Conservation (phyloP, 2,888 invertebrate species). For the Thymelicus acteon region DNA sequence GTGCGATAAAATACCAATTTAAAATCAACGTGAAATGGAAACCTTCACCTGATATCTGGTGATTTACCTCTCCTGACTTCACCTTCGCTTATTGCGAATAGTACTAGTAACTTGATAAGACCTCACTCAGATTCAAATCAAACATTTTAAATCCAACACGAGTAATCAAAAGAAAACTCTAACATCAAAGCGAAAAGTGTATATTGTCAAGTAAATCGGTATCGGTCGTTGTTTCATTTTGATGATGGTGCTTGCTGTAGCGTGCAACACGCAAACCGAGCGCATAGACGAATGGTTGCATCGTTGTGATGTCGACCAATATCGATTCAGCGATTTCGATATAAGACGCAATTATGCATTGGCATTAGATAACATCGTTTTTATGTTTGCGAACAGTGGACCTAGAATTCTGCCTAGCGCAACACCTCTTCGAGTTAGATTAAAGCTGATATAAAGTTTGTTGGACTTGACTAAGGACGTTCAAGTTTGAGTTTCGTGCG, state of each 20-base stretch:
- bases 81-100: conserved; percentile 62
- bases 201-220: background rate
- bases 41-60: conserved; percentile 60
- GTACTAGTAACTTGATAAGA: conserved; percentile 72
- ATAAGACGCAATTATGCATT: conserved; percentile 64
- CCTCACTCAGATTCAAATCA: conserved; percentile 40
- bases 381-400: conserved; percentile 15
- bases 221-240: conserved; percentile 43
- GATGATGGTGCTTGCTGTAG: conserved; percentile 50
- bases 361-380: conserved; percentile 37
- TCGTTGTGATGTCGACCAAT: conserved; percentile 64
- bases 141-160: conserved; percentile 38
- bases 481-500: background rate
- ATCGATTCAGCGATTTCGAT: conserved; percentile 64
- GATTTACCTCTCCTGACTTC: conserved; percentile 59
- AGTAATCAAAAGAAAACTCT: conserved; percentile 38
- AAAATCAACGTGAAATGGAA: conserved; percentile 50
- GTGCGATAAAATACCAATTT: conserved; percentile 29
- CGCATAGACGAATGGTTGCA: conserved; percentile 72
- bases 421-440: conserved; percentile 1
- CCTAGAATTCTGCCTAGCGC: background rate
- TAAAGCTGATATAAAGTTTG: background rate
- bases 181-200: fast-evolving
- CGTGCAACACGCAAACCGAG: conserved; percentile 73
- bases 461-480: background rate